Percentiles rank a stretch among this genome's conserved stretches.
These are phyloP conservation scores for Lutraria rhynchaena DNA, from an alignment of 1,140 invertebrate genomes.

Conservation along the genomic window DNA sequence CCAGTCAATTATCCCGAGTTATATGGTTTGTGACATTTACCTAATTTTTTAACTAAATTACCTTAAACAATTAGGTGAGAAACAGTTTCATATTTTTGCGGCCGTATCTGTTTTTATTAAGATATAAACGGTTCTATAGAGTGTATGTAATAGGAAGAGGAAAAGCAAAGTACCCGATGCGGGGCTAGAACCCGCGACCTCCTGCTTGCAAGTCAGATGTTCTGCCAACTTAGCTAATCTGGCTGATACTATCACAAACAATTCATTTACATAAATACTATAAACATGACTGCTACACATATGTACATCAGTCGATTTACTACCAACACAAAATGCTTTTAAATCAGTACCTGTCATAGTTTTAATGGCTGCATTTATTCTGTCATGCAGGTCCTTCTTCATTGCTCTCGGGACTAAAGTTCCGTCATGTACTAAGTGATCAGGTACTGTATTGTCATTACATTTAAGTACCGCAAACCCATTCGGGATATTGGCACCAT, in stretches of 20 bases:
- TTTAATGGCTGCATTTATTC: neutral
- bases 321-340: constrained; percentile 12
- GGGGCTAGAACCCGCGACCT: no score
- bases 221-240: no score
- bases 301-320: neutral
- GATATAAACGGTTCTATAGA: neutral
- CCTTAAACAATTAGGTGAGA: neutral
- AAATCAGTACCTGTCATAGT: neutral
- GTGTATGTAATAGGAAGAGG: neutral
- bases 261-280: no score
- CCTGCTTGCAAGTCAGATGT: no score
- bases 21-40: no score
- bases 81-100: neutral
- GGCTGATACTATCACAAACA: no score
- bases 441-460: neutral
- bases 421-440: neutral
- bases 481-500: constrained; percentile 3
- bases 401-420: neutral
- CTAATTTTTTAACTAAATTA: no score
- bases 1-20: no score
- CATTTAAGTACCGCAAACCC: neutral
- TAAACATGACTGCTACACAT: neutral
- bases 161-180: no score
- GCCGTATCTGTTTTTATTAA: neutral
- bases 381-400: constrained; percentile 8